Percentiles rank a stretch among this genome's conserved stretches.
Conservation (phyloP, 2,888 invertebrate genomes). For the Drosophila paramelanica region DNA sequence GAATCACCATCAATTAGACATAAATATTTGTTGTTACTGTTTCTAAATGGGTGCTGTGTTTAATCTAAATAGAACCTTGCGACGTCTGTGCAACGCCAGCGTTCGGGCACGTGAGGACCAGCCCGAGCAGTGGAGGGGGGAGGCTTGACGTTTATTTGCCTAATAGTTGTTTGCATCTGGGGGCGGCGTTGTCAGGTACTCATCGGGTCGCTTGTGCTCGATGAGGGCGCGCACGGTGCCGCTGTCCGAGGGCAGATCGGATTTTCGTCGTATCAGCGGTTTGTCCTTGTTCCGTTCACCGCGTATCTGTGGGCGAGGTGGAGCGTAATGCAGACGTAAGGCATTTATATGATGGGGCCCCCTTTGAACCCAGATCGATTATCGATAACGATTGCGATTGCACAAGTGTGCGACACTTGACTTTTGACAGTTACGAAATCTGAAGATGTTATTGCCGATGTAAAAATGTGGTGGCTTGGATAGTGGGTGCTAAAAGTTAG, state of each 20-base stretch:
- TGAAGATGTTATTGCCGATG: constrained; percentile 24
- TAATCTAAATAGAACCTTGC: constrained; percentile 51
- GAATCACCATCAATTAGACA: constrained; percentile 36
- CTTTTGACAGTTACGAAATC: constrained; percentile 45
- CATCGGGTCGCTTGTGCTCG: constrained; percentile 96
- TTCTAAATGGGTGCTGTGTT: constrained; percentile 16
- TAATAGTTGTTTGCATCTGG: constrained; percentile 95
- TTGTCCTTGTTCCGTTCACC: constrained; percentile 90
- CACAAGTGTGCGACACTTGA: constrained; percentile 33
- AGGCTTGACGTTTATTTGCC: constrained; percentile 63
- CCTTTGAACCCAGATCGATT: constrained; percentile 26
- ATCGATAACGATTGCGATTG: constrained; percentile 34
- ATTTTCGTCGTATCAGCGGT: constrained; percentile 96
- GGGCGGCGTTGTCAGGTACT: constrained; percentile 93
- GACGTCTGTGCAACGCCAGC: constrained; percentile 45
- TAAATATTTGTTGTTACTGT: constrained; percentile 20
- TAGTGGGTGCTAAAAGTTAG: constrained; percentile 29
- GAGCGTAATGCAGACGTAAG: constrained; percentile 60
- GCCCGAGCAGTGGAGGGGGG: constrained; percentile 29
- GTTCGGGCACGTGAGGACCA: constrained; percentile 50
- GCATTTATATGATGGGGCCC: constrained; percentile 36
- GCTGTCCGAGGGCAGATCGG: constrained; percentile 97
- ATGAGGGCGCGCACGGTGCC: constrained; percentile 95
- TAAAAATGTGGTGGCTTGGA: constrained; percentile 14
- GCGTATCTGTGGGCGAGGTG: constrained; percentile 76